These are phyloP conservation scores for Dynastes hyllus DNA, from an alignment of 2,888 invertebrate species.

Conservation along the genomic window DNA sequence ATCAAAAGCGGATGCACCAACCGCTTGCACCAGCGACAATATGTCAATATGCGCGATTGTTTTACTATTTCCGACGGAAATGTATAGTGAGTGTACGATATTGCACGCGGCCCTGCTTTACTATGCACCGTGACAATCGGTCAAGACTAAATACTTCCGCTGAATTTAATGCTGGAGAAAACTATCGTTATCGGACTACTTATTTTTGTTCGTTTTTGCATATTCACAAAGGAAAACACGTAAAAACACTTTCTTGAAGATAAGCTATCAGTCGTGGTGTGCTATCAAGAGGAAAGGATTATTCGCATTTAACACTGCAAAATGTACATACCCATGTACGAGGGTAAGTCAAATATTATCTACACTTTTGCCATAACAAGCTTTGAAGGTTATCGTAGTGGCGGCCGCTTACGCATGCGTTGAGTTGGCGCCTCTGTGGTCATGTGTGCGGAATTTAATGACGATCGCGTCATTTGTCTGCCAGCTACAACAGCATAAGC, in stretches of 20 bases:
- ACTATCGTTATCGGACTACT: constrained; percentile 1
- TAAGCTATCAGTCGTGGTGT: not conserved
- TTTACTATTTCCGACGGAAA: constrained; percentile 54
- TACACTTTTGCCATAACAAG: too few species aligned
- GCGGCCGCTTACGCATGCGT: too few species aligned
- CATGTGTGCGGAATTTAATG: too few species aligned
- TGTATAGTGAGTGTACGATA: constrained; percentile 44
- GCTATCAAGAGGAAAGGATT: not conserved
- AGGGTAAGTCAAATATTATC: too few species aligned
- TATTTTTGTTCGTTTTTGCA: constrained; percentile 8
- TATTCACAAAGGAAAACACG: not conserved
- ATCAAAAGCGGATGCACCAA: constrained; percentile 56
- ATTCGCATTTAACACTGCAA: too few species aligned
- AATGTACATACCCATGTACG: too few species aligned
- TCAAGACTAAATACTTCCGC: constrained; percentile 29
- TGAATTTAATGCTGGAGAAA: constrained; percentile 13
- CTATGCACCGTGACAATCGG: constrained; percentile 50
- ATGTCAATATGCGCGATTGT: constrained; percentile 49
- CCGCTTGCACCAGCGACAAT: constrained; percentile 38
- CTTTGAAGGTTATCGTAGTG: too few species aligned
- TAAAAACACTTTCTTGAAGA: not conserved
- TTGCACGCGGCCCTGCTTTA: constrained; percentile 40
- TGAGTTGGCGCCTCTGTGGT: too few species aligned
- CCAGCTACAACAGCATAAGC: too few species aligned
- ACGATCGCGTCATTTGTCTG: too few species aligned